Evolutionary conservation across 2,797 vertebrate genomes (phyloP), one percentile per base, ranked within the genome.

Genomic region (Nannoperca australis): DNA sequence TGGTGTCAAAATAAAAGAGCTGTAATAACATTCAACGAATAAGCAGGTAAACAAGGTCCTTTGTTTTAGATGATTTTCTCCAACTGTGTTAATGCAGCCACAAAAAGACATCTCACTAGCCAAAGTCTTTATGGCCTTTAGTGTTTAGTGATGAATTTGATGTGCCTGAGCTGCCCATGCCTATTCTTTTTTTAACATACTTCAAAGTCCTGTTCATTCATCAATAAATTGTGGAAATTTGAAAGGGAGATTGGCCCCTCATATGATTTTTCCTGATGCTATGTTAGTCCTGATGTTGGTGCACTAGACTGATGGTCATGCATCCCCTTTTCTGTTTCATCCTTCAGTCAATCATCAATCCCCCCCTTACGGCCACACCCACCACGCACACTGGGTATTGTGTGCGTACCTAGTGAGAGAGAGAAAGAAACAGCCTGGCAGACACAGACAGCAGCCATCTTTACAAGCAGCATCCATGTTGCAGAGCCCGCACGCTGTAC

Each of bases 391-490:
- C 51, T 38, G 40, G 0, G 18, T 70, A 38, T 61, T 64, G 75
- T 73, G 51, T 58, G 58, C 58, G 24, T 34, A 45, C 24, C 38
- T 17, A 61, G 58, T n/a, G 3, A 34, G 32, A n/a, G 30, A n/a
- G 24, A 53, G 47, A 50, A 13, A 53, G 59, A 54, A 5, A 62
- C 51, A 36, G 36, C 34, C 36, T 76, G 60, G n/a, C 65, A 76
- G 40, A 73, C 27, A n/a, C 36, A 81, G 61, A 80, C 64, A 79
- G 88, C 22, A 78, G 88, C 85, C 83, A 85, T 91, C 76, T 90
- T 90, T 85, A 72, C 53, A 40, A 53, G 63, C 85, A 81, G 87
- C 83, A 55, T 89, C 88, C 84, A 83, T 90, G 81, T 86, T 90
- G 75, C 81, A 85, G 68, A 81, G 64, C 62, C 73, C 56, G 55